Base-by-base conservation (phyloP, 2,888 invertebrate species). In the Pachycephus smyrnensis region DNA sequence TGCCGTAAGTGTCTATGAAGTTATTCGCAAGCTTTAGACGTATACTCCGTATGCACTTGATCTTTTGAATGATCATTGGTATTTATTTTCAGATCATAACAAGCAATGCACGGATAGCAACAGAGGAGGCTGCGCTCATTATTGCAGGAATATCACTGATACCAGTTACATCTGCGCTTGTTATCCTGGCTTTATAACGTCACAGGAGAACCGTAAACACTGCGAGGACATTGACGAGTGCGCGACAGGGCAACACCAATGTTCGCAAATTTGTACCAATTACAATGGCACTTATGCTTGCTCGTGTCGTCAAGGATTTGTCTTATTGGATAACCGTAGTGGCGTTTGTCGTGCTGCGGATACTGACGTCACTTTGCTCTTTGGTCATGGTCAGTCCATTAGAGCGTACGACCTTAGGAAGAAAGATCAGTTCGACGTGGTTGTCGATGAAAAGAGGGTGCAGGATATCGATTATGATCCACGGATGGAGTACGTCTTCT, bases 221-320 rank as follows among this genome's bases (percentile, higher is more conserved):
- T 98, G 98, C 89, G 93, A 95, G 82, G 99, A 99, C 91, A 94
- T 98, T 30, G 96, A 99, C 92, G 99, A 99, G 92, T 99, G 99
- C 89, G 93, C 94, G 0, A 94, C 94, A 32, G 96, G 97, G 78
- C 94, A 94, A 35, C 97, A 97, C 92, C 96, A 96, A 81, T 99
- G 99, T 92, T 97, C 98, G 1, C 99, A 99, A 89, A 93, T 96
- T 68, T 99, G 99, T 89, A 94, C 94, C 77, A 99, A 99, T 91
- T 92, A 97, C 75, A 98, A 99, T 89, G 99, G 99, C 37, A 95
- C 96, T 0, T 97, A 95, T 88, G 94, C 95, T 77, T 99, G 99
- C 90, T 94, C 95, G 35, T 99, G 99, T 87, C 94, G 95, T 11
- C 94, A 95, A 1, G 97, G 97, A 1, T 98, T 97, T 92, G 92